Evolutionary conservation across 30 jellyfish, hydroid and myxozoan genomes (phyloP).

Genomic region (Pelagia noctiluca): DNA sequence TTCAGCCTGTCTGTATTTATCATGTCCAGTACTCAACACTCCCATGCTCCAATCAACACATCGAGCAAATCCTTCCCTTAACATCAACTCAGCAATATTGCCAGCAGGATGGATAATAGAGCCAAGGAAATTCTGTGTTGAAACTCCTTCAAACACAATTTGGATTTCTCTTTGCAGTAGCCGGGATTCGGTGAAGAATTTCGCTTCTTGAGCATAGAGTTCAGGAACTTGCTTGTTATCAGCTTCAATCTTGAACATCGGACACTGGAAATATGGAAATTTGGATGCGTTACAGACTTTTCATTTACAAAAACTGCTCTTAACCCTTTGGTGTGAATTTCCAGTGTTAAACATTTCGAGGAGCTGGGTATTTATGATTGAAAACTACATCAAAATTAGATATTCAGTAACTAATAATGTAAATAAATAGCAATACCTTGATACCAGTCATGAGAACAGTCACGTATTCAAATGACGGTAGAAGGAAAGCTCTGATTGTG

Average conservation of each 20-base stretch:
- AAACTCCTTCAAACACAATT: conserved; percentile 88
- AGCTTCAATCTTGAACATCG: conserved; percentile 80
- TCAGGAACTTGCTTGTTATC: conserved; percentile 86
- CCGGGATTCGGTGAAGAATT: conserved; percentile 91
- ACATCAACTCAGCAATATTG: conserved; percentile 85
- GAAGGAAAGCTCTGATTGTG: conserved; percentile 83
- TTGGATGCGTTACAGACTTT: no score
- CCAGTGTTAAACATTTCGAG: no score
- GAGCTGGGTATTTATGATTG: no score
- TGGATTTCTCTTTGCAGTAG: conserved; percentile 89
- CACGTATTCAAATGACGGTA: conserved; percentile 90
- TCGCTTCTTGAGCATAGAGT: conserved; percentile 89
- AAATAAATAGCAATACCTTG: conserved; percentile 44
- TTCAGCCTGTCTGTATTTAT: conserved; percentile 89
- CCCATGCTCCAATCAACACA: conserved; percentile 99
- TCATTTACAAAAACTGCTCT: no score
- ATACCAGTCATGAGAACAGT: conserved; percentile 95
- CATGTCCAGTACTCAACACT: conserved; percentile 80
- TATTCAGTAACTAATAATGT: no score
- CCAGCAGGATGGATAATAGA: conserved; percentile 93
- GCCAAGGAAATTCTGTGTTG: conserved; percentile 91
- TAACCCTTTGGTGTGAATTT: no score
- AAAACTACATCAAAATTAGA: no score
- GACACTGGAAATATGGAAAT: conserved; percentile 64
- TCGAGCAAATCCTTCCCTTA: conserved; percentile 89